These are phyloP conservation scores for Acheta domesticus DNA, from an alignment of 2,888 invertebrate genomes.

Conservation along the genomic window DNA sequence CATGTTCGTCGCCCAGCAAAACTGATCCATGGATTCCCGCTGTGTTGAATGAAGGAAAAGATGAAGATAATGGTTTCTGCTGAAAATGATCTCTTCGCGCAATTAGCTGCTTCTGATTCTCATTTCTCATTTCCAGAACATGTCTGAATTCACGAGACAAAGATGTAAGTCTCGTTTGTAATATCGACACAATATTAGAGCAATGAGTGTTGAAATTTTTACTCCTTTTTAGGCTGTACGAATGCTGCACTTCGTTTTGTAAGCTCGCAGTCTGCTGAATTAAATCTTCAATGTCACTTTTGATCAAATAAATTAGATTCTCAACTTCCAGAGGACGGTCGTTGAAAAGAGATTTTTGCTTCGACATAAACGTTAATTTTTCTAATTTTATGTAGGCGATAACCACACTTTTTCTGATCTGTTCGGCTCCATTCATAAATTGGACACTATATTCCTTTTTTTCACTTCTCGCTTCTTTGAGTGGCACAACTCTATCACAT, in stretches of 20 bases:
- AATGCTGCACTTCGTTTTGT: conserved; percentile 66
- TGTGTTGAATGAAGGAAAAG: conserved; percentile 51
- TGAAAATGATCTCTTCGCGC: conserved; percentile 86
- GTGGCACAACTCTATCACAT: too few relatives aligned
- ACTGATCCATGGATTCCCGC: conserved; percentile 49
- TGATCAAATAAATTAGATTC: conserved; percentile 94
- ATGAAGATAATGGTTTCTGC: conserved; percentile 61
- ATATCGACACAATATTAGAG: conserved; percentile 84
- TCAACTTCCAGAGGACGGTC: conserved; percentile 95
- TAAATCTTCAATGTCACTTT: conserved; percentile 88
- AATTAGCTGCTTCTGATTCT: conserved; percentile 94
- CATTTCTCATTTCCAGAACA: conserved; percentile 96
- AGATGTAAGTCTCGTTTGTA: conserved; percentile 89
- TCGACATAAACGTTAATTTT: conserved; percentile 94
- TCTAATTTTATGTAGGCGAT: conserved; percentile 95
- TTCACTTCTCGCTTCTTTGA: too few relatives aligned
- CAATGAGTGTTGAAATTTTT: conserved; percentile 86
- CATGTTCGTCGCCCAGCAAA: conserved; percentile 43
- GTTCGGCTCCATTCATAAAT: conserved; percentile 49
- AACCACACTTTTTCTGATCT: conserved; percentile 90
- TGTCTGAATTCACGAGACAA: conserved; percentile 98
- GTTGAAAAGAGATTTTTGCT: conserved; percentile 93
- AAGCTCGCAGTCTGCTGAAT: conserved; percentile 95
- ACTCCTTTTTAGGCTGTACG: conserved; percentile 47
- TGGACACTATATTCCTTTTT: conserved; percentile 42